Evolutionary conservation across 2,888 invertebrate species (phyloP).

Genomic region (Phalera bucephala): DNA sequence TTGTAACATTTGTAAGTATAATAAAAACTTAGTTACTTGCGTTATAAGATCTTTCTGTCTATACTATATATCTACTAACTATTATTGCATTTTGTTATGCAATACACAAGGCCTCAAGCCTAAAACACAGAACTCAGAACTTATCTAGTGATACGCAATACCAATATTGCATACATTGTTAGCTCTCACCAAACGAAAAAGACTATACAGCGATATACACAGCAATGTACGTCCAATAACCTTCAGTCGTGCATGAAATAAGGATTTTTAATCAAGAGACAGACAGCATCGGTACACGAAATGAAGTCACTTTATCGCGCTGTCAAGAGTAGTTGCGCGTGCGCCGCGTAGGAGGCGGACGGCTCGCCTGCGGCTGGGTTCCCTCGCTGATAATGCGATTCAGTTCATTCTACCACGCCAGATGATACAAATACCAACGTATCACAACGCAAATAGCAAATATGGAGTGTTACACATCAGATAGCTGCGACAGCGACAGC

Average conservation of each 20-base stretch:
- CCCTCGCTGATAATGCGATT: conserved; percentile 51
- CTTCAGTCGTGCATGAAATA: conserved; percentile 1
- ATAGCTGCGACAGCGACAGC: conserved; percentile 91
- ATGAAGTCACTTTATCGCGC: conserved; percentile 22
- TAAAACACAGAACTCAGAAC: not conserved
- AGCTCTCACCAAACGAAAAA: not conserved
- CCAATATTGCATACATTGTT: conserved; percentile 8
- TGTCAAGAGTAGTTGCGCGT: conserved; percentile 64
- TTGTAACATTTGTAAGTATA: no score
- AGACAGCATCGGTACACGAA: not conserved
- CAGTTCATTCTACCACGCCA: conserved; percentile 23
- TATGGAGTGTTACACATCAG: conserved; percentile 93
- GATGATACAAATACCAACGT: conserved; percentile 26
- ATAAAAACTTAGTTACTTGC: no score
- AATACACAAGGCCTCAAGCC: conserved; percentile 11
- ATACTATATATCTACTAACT: not conserved
- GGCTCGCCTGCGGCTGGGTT: conserved; percentile 22
- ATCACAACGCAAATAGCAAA: conserved; percentile 30
- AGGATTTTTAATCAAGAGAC: conserved; percentile 13
- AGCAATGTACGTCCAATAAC: conserved; percentile 15
- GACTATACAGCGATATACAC: not conserved
- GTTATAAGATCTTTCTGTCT: not conserved
- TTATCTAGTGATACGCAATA: conserved; percentile 6
- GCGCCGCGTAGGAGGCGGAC: conserved; percentile 54
- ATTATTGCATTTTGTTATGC: conserved; percentile 20